phyloP scores from a whole-genome alignment of 92 coral and sea anemone genomes.

The Epizoanthus stellaris region DNA sequence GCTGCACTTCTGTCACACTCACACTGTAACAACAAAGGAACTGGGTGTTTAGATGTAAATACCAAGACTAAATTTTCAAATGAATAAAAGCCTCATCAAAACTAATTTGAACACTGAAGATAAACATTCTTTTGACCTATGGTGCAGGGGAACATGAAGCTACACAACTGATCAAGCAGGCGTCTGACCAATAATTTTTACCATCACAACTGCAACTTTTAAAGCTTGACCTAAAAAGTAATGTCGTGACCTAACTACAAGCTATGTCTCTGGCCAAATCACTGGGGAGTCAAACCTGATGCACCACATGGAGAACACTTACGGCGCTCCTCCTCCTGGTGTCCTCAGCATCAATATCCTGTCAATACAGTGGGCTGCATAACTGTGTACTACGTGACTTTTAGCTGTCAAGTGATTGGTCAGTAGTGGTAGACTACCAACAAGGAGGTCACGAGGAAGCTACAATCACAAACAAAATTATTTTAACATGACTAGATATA shows the following conservation, averaged over 20 bases:
- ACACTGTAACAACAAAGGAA: conserved; percentile 50
- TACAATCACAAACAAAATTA: conserved; percentile 17
- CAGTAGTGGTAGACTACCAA: conserved; percentile 80
- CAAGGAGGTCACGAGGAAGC: conserved; percentile 89
- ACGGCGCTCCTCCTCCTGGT: conserved; percentile 95
- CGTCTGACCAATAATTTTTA: too few relatives aligned
- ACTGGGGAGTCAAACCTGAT: too few relatives aligned
- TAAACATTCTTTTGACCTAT: background rate
- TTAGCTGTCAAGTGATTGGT: conserved; percentile 80
- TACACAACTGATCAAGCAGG: too few relatives aligned
- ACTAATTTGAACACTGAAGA: background rate
- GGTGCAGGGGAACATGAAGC: too few relatives aligned
- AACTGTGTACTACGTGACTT: conserved; percentile 96
- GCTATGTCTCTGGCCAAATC: too few relatives aligned
- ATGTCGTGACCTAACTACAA: too few relatives aligned
- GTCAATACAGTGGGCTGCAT: conserved; percentile 94
- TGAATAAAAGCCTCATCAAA: background rate
- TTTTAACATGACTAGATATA: background rate
- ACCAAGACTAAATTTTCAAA: background rate
- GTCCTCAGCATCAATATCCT: conserved; percentile 90
- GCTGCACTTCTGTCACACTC: conserved; percentile 76
- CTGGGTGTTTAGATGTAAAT: background rate
- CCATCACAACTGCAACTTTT: too few relatives aligned
- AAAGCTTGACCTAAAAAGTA: too few relatives aligned
- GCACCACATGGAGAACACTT: conserved; percentile 49